Evolutionary conservation across 2,888 invertebrate species (phyloP).

Genomic region (Ligdia adustata): DNA sequence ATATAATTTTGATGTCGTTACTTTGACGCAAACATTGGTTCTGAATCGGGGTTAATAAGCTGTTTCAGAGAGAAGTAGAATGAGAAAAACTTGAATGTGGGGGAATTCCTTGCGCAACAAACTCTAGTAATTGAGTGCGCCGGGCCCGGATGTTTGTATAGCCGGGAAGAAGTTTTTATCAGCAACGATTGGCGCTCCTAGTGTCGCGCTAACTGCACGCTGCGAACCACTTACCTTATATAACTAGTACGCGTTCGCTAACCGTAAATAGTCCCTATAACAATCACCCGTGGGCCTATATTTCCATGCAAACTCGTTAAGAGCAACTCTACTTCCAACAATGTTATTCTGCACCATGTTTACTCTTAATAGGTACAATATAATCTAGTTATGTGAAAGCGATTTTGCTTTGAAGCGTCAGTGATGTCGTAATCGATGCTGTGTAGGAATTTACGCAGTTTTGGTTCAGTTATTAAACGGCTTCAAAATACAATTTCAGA

Average conservation of each 20-base stretch:
- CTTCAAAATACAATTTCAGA: not conserved
- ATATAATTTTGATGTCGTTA: conserved; percentile 39
- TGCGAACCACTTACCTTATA: conserved; percentile 42
- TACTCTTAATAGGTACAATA: conserved; percentile 32
- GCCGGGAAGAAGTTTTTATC: conserved; percentile 70
- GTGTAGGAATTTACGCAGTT: conserved; percentile 9
- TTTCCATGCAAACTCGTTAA: conserved; percentile 39
- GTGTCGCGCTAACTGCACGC: conserved; percentile 62
- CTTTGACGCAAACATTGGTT: conserved; percentile 48
- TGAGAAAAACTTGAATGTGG: conserved; percentile 53
- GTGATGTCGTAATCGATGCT: conserved; percentile 13
- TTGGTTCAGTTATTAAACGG: conserved; percentile 4
- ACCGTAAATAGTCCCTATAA: conserved; percentile 41
- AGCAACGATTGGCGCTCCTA: conserved; percentile 63
- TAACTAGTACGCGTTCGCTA: conserved; percentile 39
- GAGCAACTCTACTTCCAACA: conserved; percentile 22
- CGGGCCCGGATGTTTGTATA: conserved; percentile 71
- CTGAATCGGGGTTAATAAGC: conserved; percentile 57
- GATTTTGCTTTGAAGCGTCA: conserved; percentile 25
- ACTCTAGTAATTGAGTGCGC: conserved; percentile 75
- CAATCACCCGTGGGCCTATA: conserved; percentile 36
- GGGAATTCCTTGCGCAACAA: conserved; percentile 64
- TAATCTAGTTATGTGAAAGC: conserved; percentile 34
- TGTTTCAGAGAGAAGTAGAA: conserved; percentile 46
- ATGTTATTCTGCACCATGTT: conserved; percentile 32